Conservation (phyloP, 2,797 vertebrate genomes). For the Hipposideros larvatus region DNA sequence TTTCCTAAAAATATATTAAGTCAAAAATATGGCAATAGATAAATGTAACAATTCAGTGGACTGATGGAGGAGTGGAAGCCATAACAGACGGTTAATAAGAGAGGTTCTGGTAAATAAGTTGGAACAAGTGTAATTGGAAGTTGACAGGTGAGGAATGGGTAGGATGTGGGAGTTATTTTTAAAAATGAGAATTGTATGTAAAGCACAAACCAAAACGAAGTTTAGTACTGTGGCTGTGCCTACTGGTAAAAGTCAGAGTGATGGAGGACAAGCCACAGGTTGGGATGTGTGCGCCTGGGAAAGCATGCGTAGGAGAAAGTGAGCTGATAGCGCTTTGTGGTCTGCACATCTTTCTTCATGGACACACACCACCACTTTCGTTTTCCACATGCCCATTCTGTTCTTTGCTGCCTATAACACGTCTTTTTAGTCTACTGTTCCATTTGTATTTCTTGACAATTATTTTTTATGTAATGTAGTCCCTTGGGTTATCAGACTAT, state of each 20-base stretch:
- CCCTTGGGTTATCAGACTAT: neutral
- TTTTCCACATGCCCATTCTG: neutral
- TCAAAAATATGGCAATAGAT: neutral
- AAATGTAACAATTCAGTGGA: neutral
- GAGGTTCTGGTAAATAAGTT: constrained; percentile 1
- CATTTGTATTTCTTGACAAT: neutral
- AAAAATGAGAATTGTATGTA: neutral
- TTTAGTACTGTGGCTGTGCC: neutral
- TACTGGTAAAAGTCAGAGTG: neutral
- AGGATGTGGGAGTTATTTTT: neutral
- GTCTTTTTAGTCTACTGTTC: neutral
- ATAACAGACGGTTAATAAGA: neutral
- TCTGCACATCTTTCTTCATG: neutral
- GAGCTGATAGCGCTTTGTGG: fast-evolving
- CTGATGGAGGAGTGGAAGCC: neutral
- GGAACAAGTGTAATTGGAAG: neutral
- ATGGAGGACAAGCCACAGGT: neutral
- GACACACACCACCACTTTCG: neutral
- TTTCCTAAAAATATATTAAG: neutral
- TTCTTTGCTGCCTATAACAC: neutral
- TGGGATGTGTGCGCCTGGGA: fast-evolving
- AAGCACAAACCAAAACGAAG: neutral
- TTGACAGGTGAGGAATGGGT: neutral
- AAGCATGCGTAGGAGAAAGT: fast-evolving
- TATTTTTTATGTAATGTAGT: neutral